Base-by-base conservation (phyloP, 2,888 invertebrate species). In the Octodonta nipae region DNA sequence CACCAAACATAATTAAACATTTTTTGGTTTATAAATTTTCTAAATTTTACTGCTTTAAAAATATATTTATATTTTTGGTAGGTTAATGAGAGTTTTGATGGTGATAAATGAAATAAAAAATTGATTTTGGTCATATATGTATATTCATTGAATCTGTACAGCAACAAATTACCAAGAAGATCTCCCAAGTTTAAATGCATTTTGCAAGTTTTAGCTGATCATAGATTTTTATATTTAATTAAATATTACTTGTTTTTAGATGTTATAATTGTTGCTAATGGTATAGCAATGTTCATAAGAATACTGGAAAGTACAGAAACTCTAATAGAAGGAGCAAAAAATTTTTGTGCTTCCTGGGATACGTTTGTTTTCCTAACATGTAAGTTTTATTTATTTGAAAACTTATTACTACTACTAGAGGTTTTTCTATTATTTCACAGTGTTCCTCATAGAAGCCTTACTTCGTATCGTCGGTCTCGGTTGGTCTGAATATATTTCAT, bases 281-380 rank as follows among this genome's bases (percentile, higher is more conserved):
- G 81, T 12, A 51, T 83, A 12, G 74, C 80, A 20, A 78, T 87
- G 75, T 64, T 81, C 38, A 61, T 75, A 13, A 70, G 85, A 38
- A 73, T 83, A 28, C 65, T 75, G 40, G 68, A 77, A 47, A 68
- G 72, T 6, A 73, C 74, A 1, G 67, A 70, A 22, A 58, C 59
- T 36, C 51, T 76, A 42, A 70, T 74, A 52, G 68, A 70, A 52
- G 72, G 76, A 34, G 78, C 77, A 2, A 61, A 67, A 15, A 61
- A 70, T 31, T 73, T 81, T 28, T 75, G 77, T 44, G 78, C 77
- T 1, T 75, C 78, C 1, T 82, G 82, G 82, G 82, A 82, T 51
- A 75, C 82, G 7, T 71, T 78, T 61, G 55, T 81, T 1, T 82
- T 82, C 55, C 67, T 79, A 6, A 62, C 70, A 26, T 55, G 81